Conservation (phyloP, 2,113 vertebrate species). For the Hyaena hyaena region DNA sequence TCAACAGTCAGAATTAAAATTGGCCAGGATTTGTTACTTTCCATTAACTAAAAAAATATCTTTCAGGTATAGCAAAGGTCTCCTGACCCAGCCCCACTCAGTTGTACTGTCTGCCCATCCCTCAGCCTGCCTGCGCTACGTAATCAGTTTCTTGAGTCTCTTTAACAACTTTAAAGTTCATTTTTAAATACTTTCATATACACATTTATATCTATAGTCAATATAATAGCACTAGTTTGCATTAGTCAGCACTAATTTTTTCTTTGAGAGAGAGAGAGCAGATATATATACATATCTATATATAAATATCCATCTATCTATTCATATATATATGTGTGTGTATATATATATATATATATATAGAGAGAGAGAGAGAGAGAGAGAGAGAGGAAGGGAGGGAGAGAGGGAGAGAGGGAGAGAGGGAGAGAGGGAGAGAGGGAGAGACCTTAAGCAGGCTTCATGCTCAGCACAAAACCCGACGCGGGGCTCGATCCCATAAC, state of each 20-base stretch:
- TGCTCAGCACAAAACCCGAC: too few relatives aligned
- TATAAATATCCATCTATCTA: too few relatives aligned
- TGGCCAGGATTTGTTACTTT: background rate
- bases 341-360: too few relatives aligned
- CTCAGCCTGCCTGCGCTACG: background rate
- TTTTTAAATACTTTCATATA: background rate
- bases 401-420: too few relatives aligned
- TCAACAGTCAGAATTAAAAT: background rate
- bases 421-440: too few relatives aligned
- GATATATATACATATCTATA: too few relatives aligned
- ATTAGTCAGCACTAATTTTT: background rate
- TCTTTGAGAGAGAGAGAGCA: too few relatives aligned
- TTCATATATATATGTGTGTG: too few relatives aligned
- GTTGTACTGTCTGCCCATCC: background rate
- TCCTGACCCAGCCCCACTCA: background rate
- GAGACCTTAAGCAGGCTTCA: too few relatives aligned
- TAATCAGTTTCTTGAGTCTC: background rate
- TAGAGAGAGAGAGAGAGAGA: too few relatives aligned
- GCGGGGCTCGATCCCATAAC: too few relatives aligned
- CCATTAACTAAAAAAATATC: background rate
- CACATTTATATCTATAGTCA: background rate
- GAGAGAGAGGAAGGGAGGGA: too few relatives aligned
- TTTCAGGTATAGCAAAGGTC: background rate
- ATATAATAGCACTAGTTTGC: background rate
- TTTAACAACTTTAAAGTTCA: background rate